A percentile compares a stretch with the other conserved stretches of the same genome.
Conservation (phyloP, 2,113 vertebrate species). For the Gorsachius goisagi region DNA sequence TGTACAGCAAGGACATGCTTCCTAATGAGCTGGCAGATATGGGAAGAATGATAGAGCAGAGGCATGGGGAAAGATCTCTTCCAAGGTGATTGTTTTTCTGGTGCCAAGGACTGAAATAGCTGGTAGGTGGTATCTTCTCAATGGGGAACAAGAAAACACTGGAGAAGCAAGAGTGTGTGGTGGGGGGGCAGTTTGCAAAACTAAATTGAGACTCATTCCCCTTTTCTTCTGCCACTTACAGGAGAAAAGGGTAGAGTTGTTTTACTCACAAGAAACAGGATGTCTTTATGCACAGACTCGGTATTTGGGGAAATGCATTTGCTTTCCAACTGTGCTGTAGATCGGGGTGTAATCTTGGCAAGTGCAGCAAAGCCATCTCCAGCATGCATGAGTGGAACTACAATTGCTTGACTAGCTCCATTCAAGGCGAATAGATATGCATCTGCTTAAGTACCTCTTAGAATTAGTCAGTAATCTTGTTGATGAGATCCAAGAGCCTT, state of each 20-base stretch:
- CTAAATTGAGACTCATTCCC: neutral
- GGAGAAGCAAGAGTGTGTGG: neutral
- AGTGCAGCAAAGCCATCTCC: constrained; percentile 30
- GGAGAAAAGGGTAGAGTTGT: neutral
- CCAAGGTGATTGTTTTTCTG: neutral
- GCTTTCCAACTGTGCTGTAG: constrained; percentile 28
- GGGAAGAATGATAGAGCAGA: neutral
- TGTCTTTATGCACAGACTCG: neutral
- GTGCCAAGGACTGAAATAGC: constrained; percentile 34
- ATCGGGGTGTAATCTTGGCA: constrained; percentile 33
- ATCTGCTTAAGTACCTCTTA: constrained; percentile 61
- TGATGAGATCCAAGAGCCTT: constrained; percentile 60
- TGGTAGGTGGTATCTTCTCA: neutral
- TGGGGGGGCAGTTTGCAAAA: neutral
- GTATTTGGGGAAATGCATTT: constrained; percentile 18
- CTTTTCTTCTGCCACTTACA: neutral
- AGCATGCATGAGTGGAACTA: constrained; percentile 22
- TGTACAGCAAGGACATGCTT: neutral
- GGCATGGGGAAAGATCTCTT: neutral
- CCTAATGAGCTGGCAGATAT: constrained; percentile 9
- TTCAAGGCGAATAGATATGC: constrained; percentile 3
- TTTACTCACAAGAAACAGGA: neutral
- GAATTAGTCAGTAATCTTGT: constrained; percentile 54
- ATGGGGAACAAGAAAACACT: neutral
- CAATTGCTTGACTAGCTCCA: constrained; percentile 44